These are phyloP conservation scores for Bos taurus DNA, from an alignment of 2,113 vertebrate genomes.

Conservation along the genomic window ARS-UCD2.0 NC_037331.1:89050501-89051000, in stretches of 20 bases:
- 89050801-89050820: background rate
- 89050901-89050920: background rate
- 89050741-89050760: background rate
- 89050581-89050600: background rate
- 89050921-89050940: background rate
- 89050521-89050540: slow-evolving; percentile 48
- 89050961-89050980: background rate
- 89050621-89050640: background rate
- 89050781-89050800: background rate
- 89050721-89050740: background rate
- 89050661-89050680: background rate
- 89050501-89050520: slow-evolving; percentile 53
- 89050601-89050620: background rate
- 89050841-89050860: background rate
- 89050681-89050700: too few relatives aligned
- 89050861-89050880: background rate
- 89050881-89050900: background rate
- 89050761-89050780: background rate
- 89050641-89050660: background rate
- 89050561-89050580: background rate
- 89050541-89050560: slow-evolving; percentile 15
- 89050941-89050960: background rate
- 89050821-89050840: background rate
- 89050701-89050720: background rate
- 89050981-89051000: background rate